Conservation (phyloP, 1,140 invertebrate genomes). For the Chionoecetes opilio region DNA sequence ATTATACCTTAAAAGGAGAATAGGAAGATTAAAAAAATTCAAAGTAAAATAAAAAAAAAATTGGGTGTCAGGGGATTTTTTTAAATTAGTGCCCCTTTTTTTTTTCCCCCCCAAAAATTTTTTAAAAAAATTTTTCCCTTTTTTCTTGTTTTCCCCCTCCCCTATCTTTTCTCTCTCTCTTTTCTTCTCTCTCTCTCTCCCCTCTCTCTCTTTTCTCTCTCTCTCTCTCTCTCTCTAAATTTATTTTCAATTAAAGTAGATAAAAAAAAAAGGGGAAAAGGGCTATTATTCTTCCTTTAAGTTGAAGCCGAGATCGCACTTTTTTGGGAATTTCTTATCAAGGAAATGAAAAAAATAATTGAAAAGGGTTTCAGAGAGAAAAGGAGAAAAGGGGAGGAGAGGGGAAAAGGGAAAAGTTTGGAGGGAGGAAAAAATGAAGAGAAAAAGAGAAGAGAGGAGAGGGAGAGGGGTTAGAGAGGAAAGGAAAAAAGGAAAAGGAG, state of each 20-base stretch:
- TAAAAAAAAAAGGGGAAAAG: slow-evolving; percentile 12
- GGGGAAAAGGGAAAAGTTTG: too few relatives aligned
- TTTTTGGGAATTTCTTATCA: background rate
- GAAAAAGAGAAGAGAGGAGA: too few relatives aligned
- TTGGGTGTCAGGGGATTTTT: too few relatives aligned
- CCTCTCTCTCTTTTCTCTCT: background rate
- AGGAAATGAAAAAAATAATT: background rate
- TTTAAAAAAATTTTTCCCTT: too few relatives aligned
- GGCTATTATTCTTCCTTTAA: background rate
- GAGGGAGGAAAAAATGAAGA: too few relatives aligned
- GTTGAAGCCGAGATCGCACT: background rate
- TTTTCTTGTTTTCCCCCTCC: background rate
- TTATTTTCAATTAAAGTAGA: background rate
- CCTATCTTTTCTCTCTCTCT: background rate
- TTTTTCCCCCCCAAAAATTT: too few relatives aligned
- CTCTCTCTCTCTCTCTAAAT: background rate
- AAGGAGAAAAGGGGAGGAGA: background rate
- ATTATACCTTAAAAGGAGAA: too few relatives aligned
- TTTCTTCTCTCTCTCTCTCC: background rate
- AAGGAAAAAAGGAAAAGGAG: too few relatives aligned
- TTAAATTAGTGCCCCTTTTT: too few relatives aligned
- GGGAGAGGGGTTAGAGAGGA: too few relatives aligned
- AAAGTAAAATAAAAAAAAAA: too few relatives aligned
- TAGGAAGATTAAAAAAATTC: too few relatives aligned
- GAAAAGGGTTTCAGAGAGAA: background rate